These are phyloP conservation scores for Semotilus atromaculatus DNA, from an alignment of 2,797 vertebrate species.

Conservation along the genomic window DNA sequence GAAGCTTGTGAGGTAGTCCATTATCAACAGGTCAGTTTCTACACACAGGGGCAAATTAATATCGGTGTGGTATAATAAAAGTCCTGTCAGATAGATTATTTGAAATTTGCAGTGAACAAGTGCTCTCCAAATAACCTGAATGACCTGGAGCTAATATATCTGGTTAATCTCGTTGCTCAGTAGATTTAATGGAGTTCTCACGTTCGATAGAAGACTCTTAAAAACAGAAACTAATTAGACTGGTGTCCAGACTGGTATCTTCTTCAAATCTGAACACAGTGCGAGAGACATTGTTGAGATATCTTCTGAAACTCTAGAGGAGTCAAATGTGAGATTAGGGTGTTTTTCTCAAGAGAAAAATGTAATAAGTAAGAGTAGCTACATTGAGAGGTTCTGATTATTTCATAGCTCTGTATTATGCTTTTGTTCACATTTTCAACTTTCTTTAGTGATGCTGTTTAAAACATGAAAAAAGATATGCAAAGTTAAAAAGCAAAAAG, in stretches of 20 bases:
- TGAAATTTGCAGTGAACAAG: background rate
- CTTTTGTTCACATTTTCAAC: background rate
- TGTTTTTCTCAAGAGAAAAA: background rate
- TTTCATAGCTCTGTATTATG: background rate
- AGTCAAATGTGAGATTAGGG: background rate
- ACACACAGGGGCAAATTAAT: conserved; percentile 10
- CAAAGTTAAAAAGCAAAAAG: background rate
- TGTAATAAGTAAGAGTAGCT: background rate
- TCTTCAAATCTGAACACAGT: background rate
- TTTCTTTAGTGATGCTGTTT: background rate
- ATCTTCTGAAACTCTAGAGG: background rate
- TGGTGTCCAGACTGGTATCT: background rate
- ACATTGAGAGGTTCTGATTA: background rate
- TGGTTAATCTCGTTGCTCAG: background rate
- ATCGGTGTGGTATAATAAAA: conserved; percentile 6
- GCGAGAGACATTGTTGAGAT: background rate
- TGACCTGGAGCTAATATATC: conserved; percentile 10
- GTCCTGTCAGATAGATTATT: background rate
- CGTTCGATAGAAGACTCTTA: background rate
- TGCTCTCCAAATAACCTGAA: background rate
- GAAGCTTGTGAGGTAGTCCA: background rate
- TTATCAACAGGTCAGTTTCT: conserved; percentile 10
- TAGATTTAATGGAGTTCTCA: conserved; percentile 7
- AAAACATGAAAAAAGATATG: background rate
- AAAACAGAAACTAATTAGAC: background rate